Percentiles rank a stretch among this genome's conserved stretches.
phyloP scores from a whole-genome alignment of 2,113 vertebrate genomes.

The Arothron firmamentum region DNA sequence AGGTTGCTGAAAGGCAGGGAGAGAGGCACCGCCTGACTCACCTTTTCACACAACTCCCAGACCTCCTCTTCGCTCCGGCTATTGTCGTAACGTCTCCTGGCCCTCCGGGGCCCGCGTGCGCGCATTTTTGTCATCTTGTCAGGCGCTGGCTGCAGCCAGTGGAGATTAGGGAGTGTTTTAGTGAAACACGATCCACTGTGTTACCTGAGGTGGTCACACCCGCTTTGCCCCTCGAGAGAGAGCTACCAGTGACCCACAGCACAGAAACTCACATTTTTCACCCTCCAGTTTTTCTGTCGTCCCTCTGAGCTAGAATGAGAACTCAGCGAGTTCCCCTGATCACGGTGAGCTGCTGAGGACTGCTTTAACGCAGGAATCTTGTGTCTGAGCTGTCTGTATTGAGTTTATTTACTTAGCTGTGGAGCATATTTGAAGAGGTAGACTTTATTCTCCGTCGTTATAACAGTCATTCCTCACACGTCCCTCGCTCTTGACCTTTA shows the following conservation, averaged over 20 bases:
- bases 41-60: slow-evolving; percentile 4
- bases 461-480: too few relatives aligned
- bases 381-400: too few relatives aligned
- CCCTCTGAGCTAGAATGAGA: not conserved
- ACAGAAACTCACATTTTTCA: not conserved
- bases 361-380: too few relatives aligned
- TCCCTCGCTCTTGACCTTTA: too few relatives aligned
- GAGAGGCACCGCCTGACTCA: slow-evolving; percentile 21
- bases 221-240: slow-evolving; percentile 24
- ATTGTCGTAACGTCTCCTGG: slow-evolving; percentile 7
- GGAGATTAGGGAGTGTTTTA: slow-evolving; percentile 14
- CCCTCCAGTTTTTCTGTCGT: not conserved
- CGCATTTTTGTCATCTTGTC: not conserved
- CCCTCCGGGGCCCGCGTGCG: not conserved
- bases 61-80: slow-evolving; percentile 1
- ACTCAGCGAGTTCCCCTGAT: not conserved
- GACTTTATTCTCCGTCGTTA: too few relatives aligned
- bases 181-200: slow-evolving; percentile 42
- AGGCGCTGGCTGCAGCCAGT: too few relatives aligned
- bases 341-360: not conserved
- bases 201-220: slow-evolving; percentile 59
- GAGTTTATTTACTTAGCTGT: too few relatives aligned
- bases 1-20: not conserved
- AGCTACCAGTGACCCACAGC: slow-evolving; percentile 10
- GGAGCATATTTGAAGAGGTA: not conserved